Base-by-base conservation (phyloP, 2,888 invertebrate genomes). In the Oscheius onirici region DNA sequence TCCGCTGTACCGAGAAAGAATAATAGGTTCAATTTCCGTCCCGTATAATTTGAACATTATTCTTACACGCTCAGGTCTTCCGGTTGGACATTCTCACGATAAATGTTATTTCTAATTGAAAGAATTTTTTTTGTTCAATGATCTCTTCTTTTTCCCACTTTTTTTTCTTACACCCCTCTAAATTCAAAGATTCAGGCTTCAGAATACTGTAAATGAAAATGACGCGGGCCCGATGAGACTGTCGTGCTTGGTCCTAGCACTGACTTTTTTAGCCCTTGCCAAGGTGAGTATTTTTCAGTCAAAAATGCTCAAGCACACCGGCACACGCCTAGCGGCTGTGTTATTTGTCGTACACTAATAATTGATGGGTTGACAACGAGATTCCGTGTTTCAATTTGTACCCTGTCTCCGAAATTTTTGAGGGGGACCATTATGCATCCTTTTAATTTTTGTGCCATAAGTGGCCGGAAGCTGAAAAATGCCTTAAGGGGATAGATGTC, bases 291-390 rank as follows among this genome's bases (percentile, higher is more conserved):
- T 11, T 43, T 20, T 15, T 43, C 55, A 24, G 15, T 55, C 41
- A n/a, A 41, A 41, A 40, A 58, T 58, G 41, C 17, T 58, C 41
- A 41, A 41, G 5, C 34, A 6, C 58, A 10, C 58, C 58, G 10
- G 26, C 58, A 15, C 40, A 15, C 41, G 40, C 58, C 17, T 34
- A 34, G 58, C 58, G 28, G n/a, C 10, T 40, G 58, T 40, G 58
- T 58, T 58, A 58, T 58, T 58, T 58, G 58, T 58, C 58, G 58
- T 58, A 58, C 58, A 58, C 58, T 58, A 58, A 58, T 58, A 58
- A 58, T 58, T 58, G 58, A 58, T 58, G 58, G 58, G 58, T 34
- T 34, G 41, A 41, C 58, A 40, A 41, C 41, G 34, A 34, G 58
- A 58, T 58, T 58, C 58, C 58, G 40, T 58, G 58, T 58, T 58